Evolutionary conservation across 2,888 invertebrate species (phyloP), one percentile per base, ranked within the genome.

Genomic region (Athalia rosae): DNA sequence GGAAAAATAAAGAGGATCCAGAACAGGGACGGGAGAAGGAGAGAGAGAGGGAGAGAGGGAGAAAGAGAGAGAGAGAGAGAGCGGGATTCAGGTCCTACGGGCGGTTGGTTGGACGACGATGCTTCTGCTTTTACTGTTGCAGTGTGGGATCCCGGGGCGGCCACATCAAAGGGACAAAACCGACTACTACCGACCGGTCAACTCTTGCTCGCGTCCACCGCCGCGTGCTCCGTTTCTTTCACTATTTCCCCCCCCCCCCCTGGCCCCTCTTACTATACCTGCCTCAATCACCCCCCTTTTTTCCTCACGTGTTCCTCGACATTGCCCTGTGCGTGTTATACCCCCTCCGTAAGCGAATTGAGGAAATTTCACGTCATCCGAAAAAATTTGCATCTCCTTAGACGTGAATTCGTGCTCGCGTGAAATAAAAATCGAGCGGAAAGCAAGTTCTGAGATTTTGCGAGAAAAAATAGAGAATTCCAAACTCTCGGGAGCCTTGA

Each of bases 91-190:
- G 66, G 47, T 45, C 48, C 45, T 15, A 28, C 11, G 53, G 56
- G 50, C 58, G 56, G 45, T n/a, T 15, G 56, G 45, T n/a, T 15
- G 13, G 45, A 13, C 71, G 43, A 8, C 71, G 67, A 67, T 67
- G 53, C 67, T 15, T 56, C 74, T 45, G 61, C 47, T 47, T 61
- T 61, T 59, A 11, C 43, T 13, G 64, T 9, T 48, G 47, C 61
- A 47, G 74, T 59, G 71, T 61, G 61, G 74, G 62, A 74, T 15
- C 62, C 74, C 78, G 76, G 74, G 50, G 85, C 88, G 87, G 88
- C 86, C 87, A 88, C 86, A 87, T 88, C 88, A 88, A 88, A 88
- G 88, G 84, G 81, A 81, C 82, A 82, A 28, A 28, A 84, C 84
- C 87, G 86, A 87, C 87, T 87, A 87, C 87, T 87, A 86, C 84